Evolutionary conservation across 1,140 invertebrate genomes (phyloP).

Genomic region (Hyles vespertilio): DNA sequence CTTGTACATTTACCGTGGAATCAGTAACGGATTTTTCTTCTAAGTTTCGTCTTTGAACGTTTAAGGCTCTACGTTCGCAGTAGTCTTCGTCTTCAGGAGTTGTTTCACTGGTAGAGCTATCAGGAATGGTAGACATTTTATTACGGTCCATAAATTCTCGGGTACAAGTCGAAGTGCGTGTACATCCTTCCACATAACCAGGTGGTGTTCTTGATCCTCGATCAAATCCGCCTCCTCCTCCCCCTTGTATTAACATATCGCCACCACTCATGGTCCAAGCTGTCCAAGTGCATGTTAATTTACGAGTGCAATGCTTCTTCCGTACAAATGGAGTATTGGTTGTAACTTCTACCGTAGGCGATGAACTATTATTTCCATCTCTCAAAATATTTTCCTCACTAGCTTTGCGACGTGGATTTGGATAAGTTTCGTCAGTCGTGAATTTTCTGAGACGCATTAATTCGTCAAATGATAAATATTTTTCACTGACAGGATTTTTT

Average conservation of each 20-base stretch:
- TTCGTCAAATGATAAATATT: conserved; percentile 68
- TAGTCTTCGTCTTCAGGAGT: conserved; percentile 50
- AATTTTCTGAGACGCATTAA: conserved; percentile 57
- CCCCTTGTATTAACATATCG: conserved; percentile 22
- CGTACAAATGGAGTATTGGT: conserved; percentile 44
- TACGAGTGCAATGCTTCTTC: conserved; percentile 57
- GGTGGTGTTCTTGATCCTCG: conserved; percentile 48
- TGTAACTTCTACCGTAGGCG: conserved; percentile 18
- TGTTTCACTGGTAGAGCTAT: conserved; percentile 8
- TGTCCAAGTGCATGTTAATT: conserved; percentile 67
- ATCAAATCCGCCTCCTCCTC: conserved; percentile 14
- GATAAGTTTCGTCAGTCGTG: conserved; percentile 19
- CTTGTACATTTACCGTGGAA: background rate
- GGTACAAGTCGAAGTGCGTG: conserved; percentile 60
- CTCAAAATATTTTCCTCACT: conserved; percentile 17
- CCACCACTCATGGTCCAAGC: conserved; percentile 29
- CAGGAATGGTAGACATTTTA: conserved; percentile 34
- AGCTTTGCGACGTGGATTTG: conserved; percentile 26
- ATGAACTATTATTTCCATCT: conserved; percentile 15
- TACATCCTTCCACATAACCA: conserved; percentile 62
- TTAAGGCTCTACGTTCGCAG: conserved; percentile 58
- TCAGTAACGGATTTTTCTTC: conserved; percentile 3
- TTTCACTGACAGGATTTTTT: conserved; percentile 42
- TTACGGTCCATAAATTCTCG: conserved; percentile 56
- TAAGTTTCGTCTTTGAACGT: conserved; percentile 38